phyloP scores from a whole-genome alignment of 2,113 vertebrate species.

The Oxyura jamaicensis region DNA sequence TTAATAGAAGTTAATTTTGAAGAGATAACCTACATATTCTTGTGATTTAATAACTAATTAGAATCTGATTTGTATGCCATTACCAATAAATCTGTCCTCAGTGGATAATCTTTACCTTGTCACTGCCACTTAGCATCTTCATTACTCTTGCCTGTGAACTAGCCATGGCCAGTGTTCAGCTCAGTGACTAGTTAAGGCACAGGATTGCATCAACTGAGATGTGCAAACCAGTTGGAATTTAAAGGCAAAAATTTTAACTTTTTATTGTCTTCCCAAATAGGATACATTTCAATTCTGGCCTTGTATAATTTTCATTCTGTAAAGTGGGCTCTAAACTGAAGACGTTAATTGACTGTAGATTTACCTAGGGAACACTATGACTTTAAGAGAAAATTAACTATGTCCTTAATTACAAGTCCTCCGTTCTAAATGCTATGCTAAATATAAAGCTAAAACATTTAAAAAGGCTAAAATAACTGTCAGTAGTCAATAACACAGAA shows the following conservation, averaged over 20 bases:
- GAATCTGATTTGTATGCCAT: constrained; percentile 59
- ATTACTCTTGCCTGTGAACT: constrained; percentile 70
- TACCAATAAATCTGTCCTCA: constrained; percentile 47
- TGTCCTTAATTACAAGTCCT: neutral
- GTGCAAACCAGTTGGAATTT: neutral
- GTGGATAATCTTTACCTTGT: constrained; percentile 74
- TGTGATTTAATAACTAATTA: constrained; percentile 6
- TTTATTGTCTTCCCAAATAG: neutral
- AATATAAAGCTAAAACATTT: neutral
- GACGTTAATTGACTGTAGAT: neutral
- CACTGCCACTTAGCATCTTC: constrained; percentile 80
- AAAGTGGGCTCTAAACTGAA: neutral
- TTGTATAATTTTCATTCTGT: neutral
- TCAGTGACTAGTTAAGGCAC: neutral
- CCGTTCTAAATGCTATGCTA: neutral
- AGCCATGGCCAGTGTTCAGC: neutral
- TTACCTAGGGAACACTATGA: neutral
- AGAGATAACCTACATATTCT: neutral
- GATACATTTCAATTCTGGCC: neutral
- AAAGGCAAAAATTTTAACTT: neutral
- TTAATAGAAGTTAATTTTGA: neutral
- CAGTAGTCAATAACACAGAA: neutral
- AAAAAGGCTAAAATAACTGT: neutral
- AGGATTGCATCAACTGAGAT: neutral
- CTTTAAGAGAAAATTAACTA: neutral